Base-by-base conservation (phyloP, 2,888 invertebrate genomes). In the Euclidia mi region DNA sequence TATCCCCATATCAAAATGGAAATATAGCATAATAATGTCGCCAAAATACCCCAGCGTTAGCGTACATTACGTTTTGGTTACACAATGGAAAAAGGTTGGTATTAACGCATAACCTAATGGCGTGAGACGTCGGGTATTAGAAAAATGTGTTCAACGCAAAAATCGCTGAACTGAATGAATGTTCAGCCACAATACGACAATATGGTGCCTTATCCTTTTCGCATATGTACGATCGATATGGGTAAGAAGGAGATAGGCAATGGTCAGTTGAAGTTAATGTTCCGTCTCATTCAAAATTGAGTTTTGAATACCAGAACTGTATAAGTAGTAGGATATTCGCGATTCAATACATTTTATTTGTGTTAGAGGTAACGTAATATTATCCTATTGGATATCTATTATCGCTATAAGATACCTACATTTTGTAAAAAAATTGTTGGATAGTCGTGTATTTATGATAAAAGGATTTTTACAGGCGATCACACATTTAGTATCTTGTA, bases 51-150 rank as follows among this genome's bases (percentile, higher is more conserved):
- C 52, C 9, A 63, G 59, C 60, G 63, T 53, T 57, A 56, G 44
- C 57, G 40, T 35, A 63, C 67, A 60, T 68, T 63, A 63, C 65
- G 28, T 56, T 68, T 56, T 42, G 28, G 44, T 18, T 59, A 50
- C 63, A 73, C 73, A 73, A 73, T 68, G 59, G 59, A 56, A 71
- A 65, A 73, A 73, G 76, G 73, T 65, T 64, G 64, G 71, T 79
- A 80, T 80, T 81, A 83, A 71, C 75, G 71, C 78, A 76, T 77
- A 78, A 79, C 81, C 71, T 84, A 85, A 85, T 84, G 84, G 84
- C 69, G 77, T 69, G 79, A 71, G 71, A 65, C 67, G 65, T 32
- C 48, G 71, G 65, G 78, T 79, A 72, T 82, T 81, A 82, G 77
- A 79, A 81, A 84, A 82, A 84, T 83, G 77, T 83, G 77, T 73